Base-by-base conservation (phyloP, 2,888 invertebrate species). In the Siphlonurus alternatus region DNA sequence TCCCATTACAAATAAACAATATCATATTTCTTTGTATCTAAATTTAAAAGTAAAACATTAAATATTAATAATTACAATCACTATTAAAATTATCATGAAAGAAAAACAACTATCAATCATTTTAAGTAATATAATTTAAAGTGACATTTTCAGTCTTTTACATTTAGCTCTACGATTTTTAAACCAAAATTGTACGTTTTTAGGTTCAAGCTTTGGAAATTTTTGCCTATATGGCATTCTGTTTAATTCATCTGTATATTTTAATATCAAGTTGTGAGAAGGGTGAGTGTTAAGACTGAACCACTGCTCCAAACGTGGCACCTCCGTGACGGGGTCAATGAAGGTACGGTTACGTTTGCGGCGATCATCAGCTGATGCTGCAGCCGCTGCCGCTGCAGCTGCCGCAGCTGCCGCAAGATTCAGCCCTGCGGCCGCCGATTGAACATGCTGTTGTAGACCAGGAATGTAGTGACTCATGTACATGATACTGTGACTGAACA, bases 131-230 rank as follows among this genome's bases (percentile, higher is more conserved):
- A n/a, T n/a, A n/a, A n/a, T 38, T 38, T 38, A 38, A 59, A 91
- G 76, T 0, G 91, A 89, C 89, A 92, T 91, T 77, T 93, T 92
- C 73, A 97, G 81, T 66, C 98, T 83, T 79, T 99, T 99, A 77
- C 95, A 95, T 78, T 99, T 99, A 70, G 99, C 99, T 65, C 99
- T 83, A 59, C 98, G 87, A 75, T 99, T 99, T 77, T 97, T 97
- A 78, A 97, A 99, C 99, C 99, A 99, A 76, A 99, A 95, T 77
- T 99, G 98, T 69, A 99, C 97, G 75, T 99, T 99, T 79, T 98
- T 98, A 59, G 97, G 94, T 76, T 98, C 98, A 67, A 99, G 81
- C n/a, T 93, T 87, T 1, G 98, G 99, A 76, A 98, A 99, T 77
- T 98, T 97, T 78, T 96, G 96, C 73, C 98, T 79, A 76, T 98